Evolutionary conservation across 2,888 invertebrate species (phyloP), one percentile per base, ranked within the genome.

Genomic region (Hydrotaea cyrtoneurina): DNA sequence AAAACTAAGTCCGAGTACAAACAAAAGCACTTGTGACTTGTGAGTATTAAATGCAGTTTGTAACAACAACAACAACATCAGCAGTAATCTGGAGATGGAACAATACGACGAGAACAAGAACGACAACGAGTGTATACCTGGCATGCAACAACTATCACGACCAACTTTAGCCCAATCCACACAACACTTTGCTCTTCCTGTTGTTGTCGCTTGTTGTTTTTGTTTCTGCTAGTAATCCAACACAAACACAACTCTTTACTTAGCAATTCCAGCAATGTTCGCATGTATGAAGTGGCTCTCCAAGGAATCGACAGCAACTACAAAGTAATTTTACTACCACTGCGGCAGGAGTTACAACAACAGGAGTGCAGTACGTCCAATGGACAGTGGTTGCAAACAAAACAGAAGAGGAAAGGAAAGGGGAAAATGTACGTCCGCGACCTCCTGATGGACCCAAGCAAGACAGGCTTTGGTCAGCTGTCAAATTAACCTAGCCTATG

Each of bases 171-270:
- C 17, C 31, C 50, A n/a, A 39, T 39, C 50, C 53, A 57, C 76
- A 64, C 31, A 36, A 19, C 39, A 74, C 59, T 74, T 50, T 62
- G 36, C n/a, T 26, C 13, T n/a, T 59, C 21, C 62, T 57, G 39
- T n/a, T 53, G 19, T 13, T 71, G 39, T 62, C 43, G 23, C 1
- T 72, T 43, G 13, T 59, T 79, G 21, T 57, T 77, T n/a, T 43
- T 55, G 4, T 19, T 46, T 11, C 19, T 66, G 19, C 23, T 55
- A 59, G 26, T 83, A 83, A 83, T 83, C 83, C 83, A 50, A 73
- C 50, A 69, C 59, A 74, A 83, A 80, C 83, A 83, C 50, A 80
- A 83, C 83, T 83, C 66, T 80, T 80, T 74, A 83, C 83, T 83
- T 77, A 80, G 57, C 66, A 76, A 76, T 21, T 31, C 19, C 66